Conservation (phyloP, 2,888 invertebrate genomes). For the Amaurobius ferox region DNA sequence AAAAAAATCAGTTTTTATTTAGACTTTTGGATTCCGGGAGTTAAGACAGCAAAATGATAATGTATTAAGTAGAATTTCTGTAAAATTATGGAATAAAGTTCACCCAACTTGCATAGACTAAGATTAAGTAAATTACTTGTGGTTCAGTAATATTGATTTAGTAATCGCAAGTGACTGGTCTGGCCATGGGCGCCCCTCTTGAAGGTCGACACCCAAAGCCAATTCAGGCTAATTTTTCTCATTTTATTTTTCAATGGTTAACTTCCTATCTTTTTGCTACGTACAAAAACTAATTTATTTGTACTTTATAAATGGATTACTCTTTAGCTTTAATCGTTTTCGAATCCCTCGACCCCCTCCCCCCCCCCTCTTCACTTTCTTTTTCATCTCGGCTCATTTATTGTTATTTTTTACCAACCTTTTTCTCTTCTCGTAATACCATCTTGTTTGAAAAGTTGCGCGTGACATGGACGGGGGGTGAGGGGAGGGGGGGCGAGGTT, state of each 20-base stretch:
- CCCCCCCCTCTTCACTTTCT: conserved; percentile 16
- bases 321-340: conserved; percentile 11
- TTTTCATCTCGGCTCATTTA: conserved; percentile 51
- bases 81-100: no score
- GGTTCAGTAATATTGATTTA: no score
- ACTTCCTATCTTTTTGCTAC: neutral
- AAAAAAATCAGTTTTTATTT: no score
- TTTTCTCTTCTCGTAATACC: conserved; percentile 54
- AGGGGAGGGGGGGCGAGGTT: neutral
- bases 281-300: conserved; percentile 9
- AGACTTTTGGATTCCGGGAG: no score
- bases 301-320: conserved; percentile 2
- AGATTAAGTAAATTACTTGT: no score
- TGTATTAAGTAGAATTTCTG: no score
- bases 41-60: no score
- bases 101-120: no score
- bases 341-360: neutral
- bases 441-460: conserved; percentile 67
- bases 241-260: neutral
- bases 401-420: conserved; percentile 58
- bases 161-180: no score
- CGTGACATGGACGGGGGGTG: conserved; percentile 45
- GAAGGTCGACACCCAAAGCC: no score
- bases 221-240: neutral
- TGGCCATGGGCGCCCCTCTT: no score